Evolutionary conservation across 2,113 vertebrate species (phyloP).

Genomic region (Solea senegalensis): DNA sequence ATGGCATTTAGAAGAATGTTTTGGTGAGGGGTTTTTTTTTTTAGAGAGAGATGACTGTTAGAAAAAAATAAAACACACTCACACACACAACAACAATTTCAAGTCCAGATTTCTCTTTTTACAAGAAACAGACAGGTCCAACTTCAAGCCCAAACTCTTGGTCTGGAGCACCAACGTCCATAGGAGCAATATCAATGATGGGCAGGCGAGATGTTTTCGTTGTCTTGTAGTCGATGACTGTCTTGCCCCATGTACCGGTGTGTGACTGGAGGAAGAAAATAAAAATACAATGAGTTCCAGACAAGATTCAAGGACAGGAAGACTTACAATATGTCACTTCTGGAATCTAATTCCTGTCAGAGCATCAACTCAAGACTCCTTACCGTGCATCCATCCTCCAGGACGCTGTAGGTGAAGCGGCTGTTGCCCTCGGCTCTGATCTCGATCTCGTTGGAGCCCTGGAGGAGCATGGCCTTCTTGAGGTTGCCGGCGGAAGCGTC

Average conservation of each 20-base stretch:
- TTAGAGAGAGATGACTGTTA: constrained; percentile 94
- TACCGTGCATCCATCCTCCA: constrained; percentile 96
- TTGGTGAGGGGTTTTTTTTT: constrained; percentile 75
- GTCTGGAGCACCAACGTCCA: constrained; percentile 96
- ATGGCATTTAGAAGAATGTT: constrained; percentile 84
- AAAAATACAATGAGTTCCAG: constrained; percentile 8
- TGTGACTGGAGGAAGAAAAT: constrained; percentile 87
- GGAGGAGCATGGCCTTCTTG: constrained; percentile 95
- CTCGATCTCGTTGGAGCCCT: constrained; percentile 98
- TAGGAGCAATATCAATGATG: constrained; percentile 97
- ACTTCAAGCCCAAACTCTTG: constrained; percentile 98
- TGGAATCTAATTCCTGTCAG: not conserved
- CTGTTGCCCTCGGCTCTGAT: constrained; percentile 99
- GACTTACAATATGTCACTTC: not conserved
- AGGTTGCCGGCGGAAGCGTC: constrained; percentile 92
- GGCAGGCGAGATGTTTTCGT: constrained; percentile 97
- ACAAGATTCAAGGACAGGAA: not conserved
- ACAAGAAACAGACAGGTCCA: constrained; percentile 98
- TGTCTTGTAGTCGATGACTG: constrained; percentile 98
- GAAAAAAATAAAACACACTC: constrained; percentile 85
- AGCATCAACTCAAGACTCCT: constrained; percentile 11
- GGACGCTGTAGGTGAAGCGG: constrained; percentile 95
- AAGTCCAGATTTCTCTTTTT: constrained; percentile 99
- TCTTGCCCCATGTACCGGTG: constrained; percentile 96
- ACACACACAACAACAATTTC: constrained; percentile 87